phyloP scores from a whole-genome alignment of 1,140 invertebrate species.

The Drosophila repletoides region DNA sequence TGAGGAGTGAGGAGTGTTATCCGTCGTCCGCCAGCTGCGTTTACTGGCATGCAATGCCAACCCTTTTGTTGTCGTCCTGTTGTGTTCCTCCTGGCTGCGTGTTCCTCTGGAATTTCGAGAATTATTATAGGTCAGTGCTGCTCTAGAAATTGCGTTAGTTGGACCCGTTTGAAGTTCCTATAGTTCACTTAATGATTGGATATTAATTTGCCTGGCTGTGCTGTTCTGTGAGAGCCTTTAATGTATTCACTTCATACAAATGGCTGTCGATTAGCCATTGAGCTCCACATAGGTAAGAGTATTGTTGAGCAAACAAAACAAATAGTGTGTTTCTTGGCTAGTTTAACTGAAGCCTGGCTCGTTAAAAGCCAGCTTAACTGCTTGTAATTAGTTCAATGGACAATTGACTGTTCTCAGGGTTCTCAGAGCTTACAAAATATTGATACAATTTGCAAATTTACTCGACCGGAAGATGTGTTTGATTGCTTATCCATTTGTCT shows the following conservation, averaged over 20 bases:
- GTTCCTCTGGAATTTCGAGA: constrained; percentile 28
- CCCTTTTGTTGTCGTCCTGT: constrained; percentile 43
- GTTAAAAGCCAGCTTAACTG: constrained; percentile 26
- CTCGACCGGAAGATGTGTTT: not conserved
- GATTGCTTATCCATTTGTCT: constrained; percentile 8
- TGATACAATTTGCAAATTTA: constrained; percentile 9
- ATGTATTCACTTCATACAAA: constrained; percentile 60
- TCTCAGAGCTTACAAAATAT: not conserved
- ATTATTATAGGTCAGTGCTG: constrained; percentile 39
- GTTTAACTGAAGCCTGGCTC: constrained; percentile 8
- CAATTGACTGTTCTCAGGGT: constrained; percentile 4
- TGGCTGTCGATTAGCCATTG: constrained; percentile 60
- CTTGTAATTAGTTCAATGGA: constrained; percentile 24
- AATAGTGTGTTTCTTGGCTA: constrained; percentile 7
- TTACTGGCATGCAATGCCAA: constrained; percentile 42
- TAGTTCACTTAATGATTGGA: constrained; percentile 72
- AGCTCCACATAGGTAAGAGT: not conserved
- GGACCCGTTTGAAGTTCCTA: constrained; percentile 32
- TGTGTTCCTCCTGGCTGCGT: constrained; percentile 20
- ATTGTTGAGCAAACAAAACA: constrained; percentile 30
- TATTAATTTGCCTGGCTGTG: constrained; percentile 63
- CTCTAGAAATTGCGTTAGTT: constrained; percentile 24
- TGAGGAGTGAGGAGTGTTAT: not conserved
- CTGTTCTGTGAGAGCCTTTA: constrained; percentile 12
- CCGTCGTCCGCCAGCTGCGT: not conserved